Base-by-base conservation (phyloP, 2,888 invertebrate genomes). In the Acanthosepion esculentum region DNA sequence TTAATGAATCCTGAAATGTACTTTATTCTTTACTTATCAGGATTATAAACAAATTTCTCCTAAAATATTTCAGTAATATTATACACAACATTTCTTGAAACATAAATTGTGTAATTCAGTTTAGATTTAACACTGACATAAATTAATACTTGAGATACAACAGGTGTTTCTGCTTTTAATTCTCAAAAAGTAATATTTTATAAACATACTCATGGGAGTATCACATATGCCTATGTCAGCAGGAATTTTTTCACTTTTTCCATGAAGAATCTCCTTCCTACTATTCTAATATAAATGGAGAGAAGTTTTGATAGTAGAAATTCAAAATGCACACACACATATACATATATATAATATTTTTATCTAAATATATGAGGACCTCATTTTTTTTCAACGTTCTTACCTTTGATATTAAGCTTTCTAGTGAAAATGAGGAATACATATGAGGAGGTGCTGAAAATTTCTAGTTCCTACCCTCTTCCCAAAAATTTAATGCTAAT, bases 141-240 rank as follows among this genome's bases (percentile, higher is more conserved):
- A n/a, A n/a, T 78, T 78, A 29, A 78, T 78, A 78, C 78, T 78
- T 78, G 78, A n/a, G n/a, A 78, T 78, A n/a, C 78, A 78, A n/a
- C 78, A 78, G 78, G 78, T 78, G 78, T n/a, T 78, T 15, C 23
- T 78, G 78, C 78, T 78, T 78, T 78, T n/a, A 78, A 78, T 78
- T 78, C 78, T 12, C 78, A 78, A 78, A n/a, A 59, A 23, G 59
- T n/a, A n/a, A 33, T n/a, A 78, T 78, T n/a, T 12, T n/a, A n/a
- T 33, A 78, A 78, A 78, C 15, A n/a, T 78, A 55, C 55, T n/a
- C 78, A 78, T 78, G 78, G 78, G 78, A 78, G 78, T 78, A 78
- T 78, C 78, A 78, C n/a, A 78, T 78, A 78, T 78, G 78, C 78
- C 78, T n/a, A 15, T n/a, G n/a, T 78, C 78, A 78, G 78, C 78